These are phyloP conservation scores for Dascyllus trimaculatus DNA, from an alignment of 2,113 vertebrate species.

Conservation along the genomic window DNA sequence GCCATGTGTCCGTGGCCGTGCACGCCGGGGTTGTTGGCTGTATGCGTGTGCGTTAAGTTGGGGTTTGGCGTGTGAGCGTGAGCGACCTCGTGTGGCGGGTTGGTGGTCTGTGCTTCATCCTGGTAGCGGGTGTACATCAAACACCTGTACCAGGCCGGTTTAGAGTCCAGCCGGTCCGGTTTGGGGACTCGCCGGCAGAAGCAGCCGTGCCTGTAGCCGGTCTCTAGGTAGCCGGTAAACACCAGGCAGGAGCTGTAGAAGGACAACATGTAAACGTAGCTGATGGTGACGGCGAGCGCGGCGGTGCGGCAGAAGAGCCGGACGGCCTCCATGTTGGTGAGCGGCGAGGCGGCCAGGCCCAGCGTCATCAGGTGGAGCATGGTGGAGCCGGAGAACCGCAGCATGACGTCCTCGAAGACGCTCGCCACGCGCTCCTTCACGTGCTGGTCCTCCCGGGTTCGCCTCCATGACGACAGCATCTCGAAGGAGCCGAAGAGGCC, in stretches of 20 bases:
- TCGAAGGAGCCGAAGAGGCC: conserved; percentile 98
- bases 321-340: conserved; percentile 99
- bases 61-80: conserved; percentile 24
- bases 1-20: conserved; percentile 27
- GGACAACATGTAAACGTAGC: conserved; percentile 98
- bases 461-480: conserved; percentile 98
- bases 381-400: conserved; percentile 97
- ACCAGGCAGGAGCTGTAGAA: conserved; percentile 99
- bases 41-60: conserved; percentile 37
- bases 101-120: conserved; percentile 83
- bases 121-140: conserved; percentile 97
- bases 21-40: conserved; percentile 1
- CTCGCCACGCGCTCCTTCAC: conserved; percentile 98
- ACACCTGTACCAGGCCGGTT: conserved; percentile 97
- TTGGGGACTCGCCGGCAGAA: conserved; percentile 97
- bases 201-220: conserved; percentile 97
- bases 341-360: conserved; percentile 97
- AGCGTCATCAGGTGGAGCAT: conserved; percentile 98
- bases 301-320: conserved; percentile 98
- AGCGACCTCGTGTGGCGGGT: conserved; percentile 41
- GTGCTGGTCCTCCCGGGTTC: conserved; percentile 97
- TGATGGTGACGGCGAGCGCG: conserved; percentile 94
- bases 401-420: conserved; percentile 97
- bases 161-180: conserved; percentile 93
- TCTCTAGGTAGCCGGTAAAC: conserved; percentile 98